Evolutionary conservation across 35 echinoderm and acorn worm species (phyloP).

Genomic region (Lytechinus variegatus): DNA sequence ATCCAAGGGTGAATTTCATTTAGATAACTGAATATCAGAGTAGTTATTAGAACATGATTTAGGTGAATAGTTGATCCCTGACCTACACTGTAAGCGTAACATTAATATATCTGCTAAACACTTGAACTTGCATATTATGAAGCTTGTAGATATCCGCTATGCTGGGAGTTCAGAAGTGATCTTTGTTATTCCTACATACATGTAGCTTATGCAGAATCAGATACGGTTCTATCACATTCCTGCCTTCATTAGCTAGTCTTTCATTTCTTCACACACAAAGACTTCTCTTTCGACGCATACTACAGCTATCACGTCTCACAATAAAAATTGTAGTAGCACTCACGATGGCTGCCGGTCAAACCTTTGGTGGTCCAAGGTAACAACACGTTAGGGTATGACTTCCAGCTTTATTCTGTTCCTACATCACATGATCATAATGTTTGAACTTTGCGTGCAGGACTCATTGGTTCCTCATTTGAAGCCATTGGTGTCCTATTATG

Average conservation of each 20-base stretch:
- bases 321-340: not conserved
- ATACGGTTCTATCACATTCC: not conserved
- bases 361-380: not conserved
- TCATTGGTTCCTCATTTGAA: not conserved
- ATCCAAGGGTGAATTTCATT: not conserved
- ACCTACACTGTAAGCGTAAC: not conserved
- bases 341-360: not conserved
- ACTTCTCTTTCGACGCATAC: conserved; percentile 1
- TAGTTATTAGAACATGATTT: not conserved
- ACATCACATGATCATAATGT: conserved; percentile 27
- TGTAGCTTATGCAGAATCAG: not conserved
- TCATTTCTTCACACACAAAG: conserved; percentile 10
- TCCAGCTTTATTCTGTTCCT: not conserved
- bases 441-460: conserved; percentile 33
- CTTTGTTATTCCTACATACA: not conserved
- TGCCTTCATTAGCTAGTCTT: not conserved
- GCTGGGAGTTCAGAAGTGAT: not conserved
- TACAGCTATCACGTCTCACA: not conserved
- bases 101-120: not conserved
- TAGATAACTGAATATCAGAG: not conserved
- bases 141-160: not conserved
- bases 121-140: not conserved
- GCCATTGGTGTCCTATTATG: not conserved
- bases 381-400: not conserved
- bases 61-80: not conserved